A percentile compares a stretch with the other conserved stretches of the same genome.
phyloP scores from a whole-genome alignment of 2,888 invertebrate species.

The Microctonus aethiopoides region DNA sequence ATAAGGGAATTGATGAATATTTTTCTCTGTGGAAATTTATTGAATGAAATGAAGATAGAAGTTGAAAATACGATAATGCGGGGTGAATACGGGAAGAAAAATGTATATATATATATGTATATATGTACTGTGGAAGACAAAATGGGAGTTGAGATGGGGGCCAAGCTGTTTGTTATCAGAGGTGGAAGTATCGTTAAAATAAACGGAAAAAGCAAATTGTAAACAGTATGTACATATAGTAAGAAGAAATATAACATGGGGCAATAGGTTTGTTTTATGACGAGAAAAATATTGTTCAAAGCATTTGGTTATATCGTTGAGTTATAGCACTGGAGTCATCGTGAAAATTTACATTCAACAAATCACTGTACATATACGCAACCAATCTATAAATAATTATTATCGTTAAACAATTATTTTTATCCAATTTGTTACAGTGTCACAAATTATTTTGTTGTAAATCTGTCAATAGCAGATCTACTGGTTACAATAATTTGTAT shows the following conservation, averaged over 20 bases:
- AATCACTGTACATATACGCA: neutral
- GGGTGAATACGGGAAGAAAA: neutral
- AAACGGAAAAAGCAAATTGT: slow-evolving; percentile 28
- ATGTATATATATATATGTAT: neutral
- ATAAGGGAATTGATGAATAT: too few species aligned
- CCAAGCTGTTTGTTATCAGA: neutral
- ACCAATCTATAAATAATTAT: neutral
- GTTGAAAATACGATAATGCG: neutral
- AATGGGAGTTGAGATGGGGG: neutral
- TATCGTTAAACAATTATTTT: neutral
- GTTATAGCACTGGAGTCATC: neutral
- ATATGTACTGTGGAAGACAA: neutral
- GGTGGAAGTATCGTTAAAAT: slow-evolving; percentile 37
- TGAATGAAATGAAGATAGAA: too few species aligned
- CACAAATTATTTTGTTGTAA: slow-evolving; percentile 82
- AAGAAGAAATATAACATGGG: too few species aligned
- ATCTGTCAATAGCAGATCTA: slow-evolving; percentile 79
- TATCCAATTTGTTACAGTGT: slow-evolving; percentile 70
- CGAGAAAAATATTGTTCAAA: neutral
- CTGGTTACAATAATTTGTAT: slow-evolving; percentile 80
- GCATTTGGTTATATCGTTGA: neutral
- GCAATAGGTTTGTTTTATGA: neutral
- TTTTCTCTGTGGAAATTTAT: too few species aligned
- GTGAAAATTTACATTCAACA: too few species aligned
- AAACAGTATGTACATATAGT: neutral